Base-by-base conservation (phyloP, 1,140 invertebrate genomes). In the Bombus sylvicola region DNA sequence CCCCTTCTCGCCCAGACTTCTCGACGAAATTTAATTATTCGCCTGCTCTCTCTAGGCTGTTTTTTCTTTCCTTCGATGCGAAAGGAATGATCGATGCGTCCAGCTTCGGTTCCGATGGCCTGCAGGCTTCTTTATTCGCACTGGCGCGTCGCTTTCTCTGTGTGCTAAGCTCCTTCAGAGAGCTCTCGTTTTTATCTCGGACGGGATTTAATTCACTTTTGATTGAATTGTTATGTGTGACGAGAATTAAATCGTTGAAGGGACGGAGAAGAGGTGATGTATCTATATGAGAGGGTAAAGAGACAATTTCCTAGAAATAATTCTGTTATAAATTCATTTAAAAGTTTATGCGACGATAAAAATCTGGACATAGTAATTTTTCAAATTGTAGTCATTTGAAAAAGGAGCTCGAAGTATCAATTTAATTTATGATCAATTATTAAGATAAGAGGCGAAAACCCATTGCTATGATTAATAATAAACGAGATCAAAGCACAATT, bases 21-120 rank as follows among this genome's bases (percentile, higher is more conserved):
- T 79, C 86, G 83, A 89, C 85, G 81, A 85, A 89, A 89, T 85
- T 87, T 86, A 85, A 91, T 90, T 89, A 89, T 88, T 89, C 81
- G 72, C 87, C 62, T 82, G 43, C 57, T 39, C 62, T 41, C 59
- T 87, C 83, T 83, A 77, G 25, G 25, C 9, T 31, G 13, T 81
- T 85, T 37, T 71, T 72, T 78, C 68, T 59, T 4, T 57, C 34
- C 39, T 43, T 73, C 31, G 41, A 76, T 71, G 57, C 39, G 25
- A 57, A 39, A 25, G 64, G 59, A 34, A 82, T 80, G 71, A 89
- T 69, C 57, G 83, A 69, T 73, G 47, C 39, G 37, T 47, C n/a
- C n/a, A 34, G 78, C 34, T 68, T 68, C 43, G 57, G 71, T 77
- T 69, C 47, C 13, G 28, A 41, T 81, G 59, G 59, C 25, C 37